Conservation (phyloP, 2,113 vertebrate genomes). For the Fregetta grallaria region DNA sequence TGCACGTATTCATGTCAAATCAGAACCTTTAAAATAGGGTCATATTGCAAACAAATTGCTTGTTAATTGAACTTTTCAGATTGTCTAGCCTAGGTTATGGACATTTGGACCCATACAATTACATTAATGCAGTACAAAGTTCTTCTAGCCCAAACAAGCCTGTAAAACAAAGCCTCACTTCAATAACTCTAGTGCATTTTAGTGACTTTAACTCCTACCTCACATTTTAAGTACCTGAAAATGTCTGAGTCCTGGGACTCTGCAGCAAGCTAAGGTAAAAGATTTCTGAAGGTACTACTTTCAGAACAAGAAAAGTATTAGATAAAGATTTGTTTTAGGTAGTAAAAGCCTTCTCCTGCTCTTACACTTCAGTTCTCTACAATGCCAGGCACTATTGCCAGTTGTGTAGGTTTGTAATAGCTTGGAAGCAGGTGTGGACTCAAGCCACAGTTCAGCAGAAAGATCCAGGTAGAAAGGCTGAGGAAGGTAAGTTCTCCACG, state of each 20-base stretch:
- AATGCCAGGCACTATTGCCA: not conserved
- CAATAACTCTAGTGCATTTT: not conserved
- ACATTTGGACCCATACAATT: not conserved
- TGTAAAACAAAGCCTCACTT: not conserved
- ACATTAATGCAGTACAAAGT: not conserved
- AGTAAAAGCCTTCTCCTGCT: not conserved
- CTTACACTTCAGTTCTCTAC: not conserved
- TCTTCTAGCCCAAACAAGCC: not conserved
- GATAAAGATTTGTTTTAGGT: not conserved
- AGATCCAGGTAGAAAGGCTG: not conserved
- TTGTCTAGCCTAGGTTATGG: not conserved
- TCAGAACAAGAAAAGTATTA: too few species aligned
- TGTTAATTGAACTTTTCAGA: not conserved
- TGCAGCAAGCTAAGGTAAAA: not conserved
- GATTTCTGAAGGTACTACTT: not conserved
- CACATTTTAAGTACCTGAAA: not conserved
- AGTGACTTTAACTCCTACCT: not conserved
- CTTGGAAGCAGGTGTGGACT: not conserved
- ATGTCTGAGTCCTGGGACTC: not conserved
- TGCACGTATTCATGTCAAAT: not conserved
- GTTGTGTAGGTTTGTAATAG: not conserved
- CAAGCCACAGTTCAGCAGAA: not conserved
- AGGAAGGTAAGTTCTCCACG: not conserved
- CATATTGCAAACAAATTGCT: not conserved
- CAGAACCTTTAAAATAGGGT: not conserved